Conservation (phyloP, 1,140 invertebrate species). For the Bombus consobrinus region DNA sequence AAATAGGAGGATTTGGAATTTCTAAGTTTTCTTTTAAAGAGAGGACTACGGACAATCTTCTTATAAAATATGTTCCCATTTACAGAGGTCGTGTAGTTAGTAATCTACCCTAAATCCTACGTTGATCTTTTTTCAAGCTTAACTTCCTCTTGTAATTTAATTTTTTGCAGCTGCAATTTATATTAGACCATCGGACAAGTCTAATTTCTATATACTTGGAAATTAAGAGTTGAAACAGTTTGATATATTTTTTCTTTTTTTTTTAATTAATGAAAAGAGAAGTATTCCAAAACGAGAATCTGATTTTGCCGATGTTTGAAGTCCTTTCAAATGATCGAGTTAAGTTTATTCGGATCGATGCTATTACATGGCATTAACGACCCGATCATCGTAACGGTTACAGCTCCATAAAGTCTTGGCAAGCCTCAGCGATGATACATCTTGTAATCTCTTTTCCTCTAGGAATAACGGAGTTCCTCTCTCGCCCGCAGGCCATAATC, state of each 20-base stretch:
- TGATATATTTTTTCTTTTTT: not conserved
- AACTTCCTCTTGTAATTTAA: not conserved
- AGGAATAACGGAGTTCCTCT: conserved; percentile 32
- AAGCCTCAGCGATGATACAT: conserved; percentile 51
- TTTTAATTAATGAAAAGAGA: not conserved
- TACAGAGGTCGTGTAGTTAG: not conserved
- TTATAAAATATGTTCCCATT: not conserved
- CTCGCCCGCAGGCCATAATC: conserved; percentile 40
- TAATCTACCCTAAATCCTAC: not conserved
- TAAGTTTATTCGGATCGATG: not conserved
- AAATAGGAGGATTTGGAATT: not conserved
- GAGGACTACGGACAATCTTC: not conserved
- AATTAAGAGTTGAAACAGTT: too few relatives aligned
- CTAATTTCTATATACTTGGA: too few relatives aligned
- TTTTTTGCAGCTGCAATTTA: not conserved
- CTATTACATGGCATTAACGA: conserved; percentile 51
- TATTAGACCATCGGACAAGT: too few relatives aligned
- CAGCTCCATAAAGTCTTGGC: conserved; percentile 29
- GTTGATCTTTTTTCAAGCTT: not conserved
- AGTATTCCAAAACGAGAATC: too few relatives aligned
- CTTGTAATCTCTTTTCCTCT: conserved; percentile 57
- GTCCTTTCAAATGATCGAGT: too few relatives aligned
- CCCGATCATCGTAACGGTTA: conserved; percentile 42
- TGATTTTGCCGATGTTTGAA: not conserved
- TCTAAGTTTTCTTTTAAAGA: not conserved